phyloP scores from a whole-genome alignment of 2,797 vertebrate genomes.

The Gymnodraco acuticeps region DNA sequence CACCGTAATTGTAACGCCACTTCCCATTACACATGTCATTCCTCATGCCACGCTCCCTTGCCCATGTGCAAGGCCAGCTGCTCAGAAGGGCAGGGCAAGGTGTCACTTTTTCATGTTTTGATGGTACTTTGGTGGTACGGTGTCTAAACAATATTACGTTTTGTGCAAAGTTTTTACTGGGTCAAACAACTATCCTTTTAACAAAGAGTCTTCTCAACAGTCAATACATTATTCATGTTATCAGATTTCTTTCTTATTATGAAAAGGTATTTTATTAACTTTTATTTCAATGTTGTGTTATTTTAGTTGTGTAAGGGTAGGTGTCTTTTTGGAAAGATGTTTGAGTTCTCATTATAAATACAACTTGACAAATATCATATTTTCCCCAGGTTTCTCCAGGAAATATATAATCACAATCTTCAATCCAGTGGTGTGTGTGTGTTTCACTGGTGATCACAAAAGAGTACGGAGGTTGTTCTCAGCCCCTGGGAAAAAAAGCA shows the following conservation, averaged over 20 bases:
- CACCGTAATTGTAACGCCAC: constrained; percentile 81
- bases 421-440: too few relatives aligned
- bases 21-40: constrained; percentile 83
- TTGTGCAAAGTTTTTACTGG: neutral
- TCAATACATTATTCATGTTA: neutral
- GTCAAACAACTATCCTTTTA: neutral
- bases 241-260: neutral
- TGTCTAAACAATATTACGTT: constrained; percentile 13
- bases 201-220: neutral
- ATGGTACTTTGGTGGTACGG: constrained; percentile 32
- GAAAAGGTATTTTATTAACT: neutral
- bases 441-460: too few relatives aligned
- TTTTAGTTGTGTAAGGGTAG: neutral
- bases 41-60: constrained; percentile 76
- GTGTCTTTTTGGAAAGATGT: neutral
- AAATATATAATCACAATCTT: constrained; percentile 51
- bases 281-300: neutral
- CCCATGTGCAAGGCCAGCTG: constrained; percentile 75
- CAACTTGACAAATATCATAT: constrained; percentile 27
- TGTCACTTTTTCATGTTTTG: constrained; percentile 39
- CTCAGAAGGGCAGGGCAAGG: constrained; percentile 57
- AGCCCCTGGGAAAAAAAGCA: constrained; percentile 47
- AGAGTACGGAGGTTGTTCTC: too few relatives aligned
- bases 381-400: constrained; percentile 25
- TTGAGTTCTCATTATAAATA: constrained; percentile 6